phyloP scores from a whole-genome alignment of 2,888 invertebrate species.

The Athalia rosae region DNA sequence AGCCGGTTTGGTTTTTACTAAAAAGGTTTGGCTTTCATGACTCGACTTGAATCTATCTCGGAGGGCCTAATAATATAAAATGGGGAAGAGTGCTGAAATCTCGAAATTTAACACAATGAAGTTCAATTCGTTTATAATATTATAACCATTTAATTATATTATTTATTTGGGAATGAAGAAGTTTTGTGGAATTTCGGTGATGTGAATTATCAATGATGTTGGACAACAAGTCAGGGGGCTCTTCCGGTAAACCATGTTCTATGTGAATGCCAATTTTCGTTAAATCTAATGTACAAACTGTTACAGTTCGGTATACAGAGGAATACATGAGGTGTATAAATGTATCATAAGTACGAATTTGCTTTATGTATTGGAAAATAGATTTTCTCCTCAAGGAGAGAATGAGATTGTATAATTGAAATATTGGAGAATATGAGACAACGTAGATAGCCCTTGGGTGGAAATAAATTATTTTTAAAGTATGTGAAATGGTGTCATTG shows the following conservation, averaged over 20 bases:
- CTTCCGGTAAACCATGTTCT: neutral
- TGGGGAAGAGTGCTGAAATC: slow-evolving; percentile 32
- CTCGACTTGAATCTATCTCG: slow-evolving; percentile 17
- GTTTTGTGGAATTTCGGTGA: neutral
- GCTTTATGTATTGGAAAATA: neutral
- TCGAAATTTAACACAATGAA: slow-evolving; percentile 6
- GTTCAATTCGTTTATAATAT: slow-evolving; percentile 4
- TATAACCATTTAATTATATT: neutral
- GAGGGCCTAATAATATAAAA: slow-evolving; percentile 34
- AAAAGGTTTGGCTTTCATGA: slow-evolving; percentile 36
- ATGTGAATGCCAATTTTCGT: neutral
- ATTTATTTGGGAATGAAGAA: neutral
- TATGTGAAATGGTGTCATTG: neutral
- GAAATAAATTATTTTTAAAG: slow-evolving; percentile 39
- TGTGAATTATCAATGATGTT: neutral
- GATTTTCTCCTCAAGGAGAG: neutral
- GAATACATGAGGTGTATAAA: neutral
- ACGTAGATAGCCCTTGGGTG: neutral
- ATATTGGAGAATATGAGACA: neutral
- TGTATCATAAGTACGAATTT: neutral
- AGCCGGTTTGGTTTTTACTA: slow-evolving; percentile 48
- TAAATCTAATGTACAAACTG: neutral
- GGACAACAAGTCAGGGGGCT: neutral
- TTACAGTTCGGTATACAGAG: neutral
- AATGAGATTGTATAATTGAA: slow-evolving; percentile 3